These are phyloP conservation scores for Baronia brevicornis DNA, from an alignment of 2,888 invertebrate genomes.

Conservation along the genomic window DNA sequence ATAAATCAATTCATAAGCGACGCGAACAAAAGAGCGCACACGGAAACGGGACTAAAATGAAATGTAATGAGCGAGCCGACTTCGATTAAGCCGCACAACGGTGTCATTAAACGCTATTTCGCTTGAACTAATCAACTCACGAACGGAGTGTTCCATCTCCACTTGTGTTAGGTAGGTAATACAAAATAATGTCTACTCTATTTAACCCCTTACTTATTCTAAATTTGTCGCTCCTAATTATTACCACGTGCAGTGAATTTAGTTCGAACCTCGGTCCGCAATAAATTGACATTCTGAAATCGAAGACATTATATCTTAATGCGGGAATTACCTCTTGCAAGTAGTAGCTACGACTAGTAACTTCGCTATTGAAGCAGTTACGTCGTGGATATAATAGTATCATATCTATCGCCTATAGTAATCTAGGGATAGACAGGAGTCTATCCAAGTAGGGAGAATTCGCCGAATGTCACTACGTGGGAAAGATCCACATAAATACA, in stretches of 20 bases:
- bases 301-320: constrained; percentile 27
- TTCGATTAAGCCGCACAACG: constrained; percentile 48
- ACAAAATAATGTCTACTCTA: constrained; percentile 34
- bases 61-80: constrained; percentile 29
- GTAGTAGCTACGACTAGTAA: too few species aligned
- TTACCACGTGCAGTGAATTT: constrained; percentile 20
- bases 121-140: too few species aligned
- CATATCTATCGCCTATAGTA: too few species aligned
- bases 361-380: too few species aligned
- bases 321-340: too few species aligned
- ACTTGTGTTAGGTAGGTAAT: background rate
- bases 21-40: constrained; percentile 45
- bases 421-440: too few species aligned
- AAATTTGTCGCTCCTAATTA: constrained; percentile 20
- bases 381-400: too few species aligned
- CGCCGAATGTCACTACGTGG: too few species aligned
- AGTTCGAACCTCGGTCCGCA: constrained; percentile 22
- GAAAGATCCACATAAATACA: too few species aligned
- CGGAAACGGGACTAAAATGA: too few species aligned
- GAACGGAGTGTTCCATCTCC: too few species aligned
- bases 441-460: too few species aligned
- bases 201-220: constrained; percentile 25
- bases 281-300: constrained; percentile 31
- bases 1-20: constrained; percentile 58
- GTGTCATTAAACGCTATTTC: constrained; percentile 43